These are phyloP conservation scores for Calephelis nemesis DNA, from an alignment of 1,140 invertebrate genomes.

Conservation along the genomic window DNA sequence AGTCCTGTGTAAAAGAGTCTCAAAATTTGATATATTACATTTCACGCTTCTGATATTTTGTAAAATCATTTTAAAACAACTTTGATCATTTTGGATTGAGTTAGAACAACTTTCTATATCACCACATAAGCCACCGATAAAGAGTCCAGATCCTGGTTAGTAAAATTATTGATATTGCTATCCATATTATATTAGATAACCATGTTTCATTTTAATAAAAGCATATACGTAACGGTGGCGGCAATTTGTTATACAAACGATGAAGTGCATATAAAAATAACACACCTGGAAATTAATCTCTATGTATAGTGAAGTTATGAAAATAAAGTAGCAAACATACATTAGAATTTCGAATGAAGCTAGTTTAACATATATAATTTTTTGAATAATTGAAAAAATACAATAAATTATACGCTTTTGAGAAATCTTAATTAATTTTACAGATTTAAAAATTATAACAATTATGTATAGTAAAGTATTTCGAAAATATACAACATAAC, in stretches of 20 bases:
- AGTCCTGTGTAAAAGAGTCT: not conserved
- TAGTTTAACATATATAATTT: no score
- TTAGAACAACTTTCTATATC: conserved; percentile 1
- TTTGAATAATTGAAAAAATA: no score
- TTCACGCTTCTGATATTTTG: conserved; percentile 18
- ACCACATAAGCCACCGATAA: not conserved
- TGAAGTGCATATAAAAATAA: no score
- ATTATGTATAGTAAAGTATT: not conserved
- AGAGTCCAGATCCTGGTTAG: not conserved
- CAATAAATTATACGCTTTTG: no score
- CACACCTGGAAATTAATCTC: no score
- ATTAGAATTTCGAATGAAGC: no score
- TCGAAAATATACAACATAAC: not conserved
- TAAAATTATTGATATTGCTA: not conserved
- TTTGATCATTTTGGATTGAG: not conserved
- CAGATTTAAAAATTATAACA: not conserved
- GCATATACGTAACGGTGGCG: not conserved
- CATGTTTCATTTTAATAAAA: not conserved
- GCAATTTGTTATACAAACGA: not conserved
- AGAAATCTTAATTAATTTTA: no score
- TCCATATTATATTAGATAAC: not conserved
- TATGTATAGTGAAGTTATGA: no score
- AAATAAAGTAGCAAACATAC: no score
- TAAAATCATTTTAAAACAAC: conserved; percentile 5
- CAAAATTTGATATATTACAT: conserved; percentile 1